These are phyloP conservation scores for Acanthochromis polyacanthus DNA, from an alignment of 2,113 vertebrate genomes.

Conservation along the genomic window DNA sequence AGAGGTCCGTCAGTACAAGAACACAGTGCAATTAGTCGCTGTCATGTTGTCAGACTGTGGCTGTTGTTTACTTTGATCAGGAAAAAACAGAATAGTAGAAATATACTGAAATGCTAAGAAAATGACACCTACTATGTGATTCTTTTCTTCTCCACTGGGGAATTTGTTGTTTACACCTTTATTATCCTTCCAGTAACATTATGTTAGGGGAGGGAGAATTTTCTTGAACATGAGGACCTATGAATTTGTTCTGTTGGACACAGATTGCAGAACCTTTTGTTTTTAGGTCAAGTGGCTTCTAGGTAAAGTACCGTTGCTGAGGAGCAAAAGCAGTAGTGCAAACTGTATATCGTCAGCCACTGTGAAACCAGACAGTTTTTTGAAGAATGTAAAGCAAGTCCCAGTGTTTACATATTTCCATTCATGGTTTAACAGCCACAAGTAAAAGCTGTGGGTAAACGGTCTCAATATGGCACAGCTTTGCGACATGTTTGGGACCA, in stretches of 20 bases:
- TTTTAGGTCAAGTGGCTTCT: conserved; percentile 16
- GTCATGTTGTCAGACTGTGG: conserved; percentile 16
- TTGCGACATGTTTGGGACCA: neutral
- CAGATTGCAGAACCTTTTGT: conserved; percentile 23
- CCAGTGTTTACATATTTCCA: neutral
- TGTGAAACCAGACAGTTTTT: conserved; percentile 35
- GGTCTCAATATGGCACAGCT: neutral
- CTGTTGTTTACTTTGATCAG: conserved; percentile 15
- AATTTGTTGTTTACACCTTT: neutral
- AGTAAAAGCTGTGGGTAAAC: neutral
- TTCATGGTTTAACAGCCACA: conserved; percentile 8
- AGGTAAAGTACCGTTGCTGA: conserved; percentile 14
- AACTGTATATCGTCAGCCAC: conserved; percentile 20
- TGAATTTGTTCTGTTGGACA: conserved; percentile 18
- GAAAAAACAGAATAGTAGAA: neutral
- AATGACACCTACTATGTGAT: neutral
- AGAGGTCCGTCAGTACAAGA: conserved; percentile 24
- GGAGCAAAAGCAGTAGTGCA: conserved; percentile 5
- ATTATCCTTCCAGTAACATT: neutral
- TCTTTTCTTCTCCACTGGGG: neutral
- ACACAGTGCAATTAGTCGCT: conserved; percentile 19
- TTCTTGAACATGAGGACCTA: neutral
- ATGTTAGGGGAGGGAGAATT: neutral
- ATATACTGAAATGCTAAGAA: conserved; percentile 7
- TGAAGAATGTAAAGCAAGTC: conserved; percentile 31